Evolutionary conservation across 2,113 vertebrate genomes (phyloP), one percentile per base, ranked within the genome.

Genomic region (Diphyllodes magnificus): DNA sequence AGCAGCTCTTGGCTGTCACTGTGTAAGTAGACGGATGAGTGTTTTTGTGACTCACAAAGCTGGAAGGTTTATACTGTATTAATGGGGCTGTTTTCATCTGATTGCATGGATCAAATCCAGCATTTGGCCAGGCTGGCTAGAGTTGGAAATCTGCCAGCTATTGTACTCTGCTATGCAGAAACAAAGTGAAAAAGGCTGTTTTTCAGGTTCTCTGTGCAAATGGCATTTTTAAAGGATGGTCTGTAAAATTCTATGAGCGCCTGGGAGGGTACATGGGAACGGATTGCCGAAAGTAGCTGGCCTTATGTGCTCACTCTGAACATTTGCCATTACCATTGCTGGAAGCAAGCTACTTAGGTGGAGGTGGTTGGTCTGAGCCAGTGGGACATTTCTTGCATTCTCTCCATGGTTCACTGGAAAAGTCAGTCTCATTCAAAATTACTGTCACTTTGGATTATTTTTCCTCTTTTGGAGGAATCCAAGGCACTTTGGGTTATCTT

Each of bases 91-190:
- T 93, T 97, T 93, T 81, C 77, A 76, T 57, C 75, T 94, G 65
- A 50, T 51, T 92, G 37, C 72, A 54, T 89, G 86, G 94, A 93
- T 92, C 39, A 92, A 85, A 78, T 93, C 92, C 89, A 96, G 35
- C 42, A 42, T 95, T 96, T 96, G 84, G 77, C 51, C 66, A 49
- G 56, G 42, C 57, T 71, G 50, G 37, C 66, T 88, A 28, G 28
- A 59, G 45, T 53, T 87, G 45, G 70, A 92, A 87, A 95, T 94
- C 37, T 92, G 69, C 82, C 73, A 87, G 24, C 64, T 91, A 7
- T 84, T 72, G 54, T 31, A 76, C 25, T 73, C 25, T 82, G 12
- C n/a, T 91, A 42, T 91, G 88, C 82, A 77, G 27, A 82, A 95
- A 88, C 60, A 81, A 64, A 92, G 61, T 40, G 49, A 24, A 86